These are phyloP conservation scores for Plectrocnemia conspersa DNA, from an alignment of 1,140 invertebrate genomes.

Conservation along the genomic window DNA sequence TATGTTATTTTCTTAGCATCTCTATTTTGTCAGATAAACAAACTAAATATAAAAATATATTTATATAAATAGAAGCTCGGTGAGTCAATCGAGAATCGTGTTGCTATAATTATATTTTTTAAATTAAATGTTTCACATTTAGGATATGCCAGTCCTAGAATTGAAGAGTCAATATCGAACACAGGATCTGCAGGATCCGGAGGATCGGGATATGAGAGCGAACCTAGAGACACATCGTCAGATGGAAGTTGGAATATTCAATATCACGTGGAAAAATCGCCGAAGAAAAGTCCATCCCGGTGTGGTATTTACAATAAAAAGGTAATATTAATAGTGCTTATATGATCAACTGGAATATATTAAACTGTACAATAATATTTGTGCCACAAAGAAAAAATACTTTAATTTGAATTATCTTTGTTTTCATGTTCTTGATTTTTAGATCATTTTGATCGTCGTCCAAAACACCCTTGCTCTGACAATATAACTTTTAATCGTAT, in stretches of 20 bases:
- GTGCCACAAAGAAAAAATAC: too few species aligned
- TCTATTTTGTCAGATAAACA: too few species aligned
- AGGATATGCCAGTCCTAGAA: constrained; percentile 18
- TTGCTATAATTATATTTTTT: not conserved
- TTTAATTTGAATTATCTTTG: too few species aligned
- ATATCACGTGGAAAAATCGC: constrained; percentile 17
- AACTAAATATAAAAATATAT: too few species aligned
- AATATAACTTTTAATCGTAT: too few species aligned
- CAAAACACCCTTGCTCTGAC: too few species aligned
- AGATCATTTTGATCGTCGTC: too few species aligned
- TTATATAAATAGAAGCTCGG: too few species aligned
- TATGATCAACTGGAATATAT: too few species aligned
- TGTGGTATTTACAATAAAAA: constrained; percentile 46
- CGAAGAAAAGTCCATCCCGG: constrained; percentile 38
- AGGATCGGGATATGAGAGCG: constrained; percentile 53
- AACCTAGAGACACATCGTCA: constrained; percentile 43
- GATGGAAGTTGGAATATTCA: constrained; percentile 41
- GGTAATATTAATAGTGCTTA: constrained; percentile 34
- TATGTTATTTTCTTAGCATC: too few species aligned
- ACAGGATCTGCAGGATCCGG: constrained; percentile 46
- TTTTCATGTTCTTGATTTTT: too few species aligned
- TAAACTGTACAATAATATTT: too few species aligned
- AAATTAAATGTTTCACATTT: not conserved
- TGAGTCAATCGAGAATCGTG: not conserved
- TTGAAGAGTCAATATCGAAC: constrained; percentile 33